These are phyloP conservation scores for Drosophila glabriapex DNA, from an alignment of 2,888 invertebrate species.

Conservation along the genomic window DNA sequence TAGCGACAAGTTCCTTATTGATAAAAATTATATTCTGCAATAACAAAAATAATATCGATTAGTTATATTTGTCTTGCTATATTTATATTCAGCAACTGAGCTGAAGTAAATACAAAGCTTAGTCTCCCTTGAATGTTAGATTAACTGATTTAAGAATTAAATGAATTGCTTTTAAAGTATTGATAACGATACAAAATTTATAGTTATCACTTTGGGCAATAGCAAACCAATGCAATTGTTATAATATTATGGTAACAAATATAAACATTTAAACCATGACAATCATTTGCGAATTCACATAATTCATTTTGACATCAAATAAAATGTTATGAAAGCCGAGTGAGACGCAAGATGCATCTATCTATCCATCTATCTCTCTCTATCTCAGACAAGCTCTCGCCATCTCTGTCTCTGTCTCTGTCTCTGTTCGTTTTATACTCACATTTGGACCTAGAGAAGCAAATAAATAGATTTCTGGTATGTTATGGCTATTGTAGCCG, in stretches of 20 bases:
- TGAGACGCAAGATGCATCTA: background rate
- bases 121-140: background rate
- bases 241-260: background rate
- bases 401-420: background rate
- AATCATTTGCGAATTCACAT: background rate
- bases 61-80: background rate
- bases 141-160: background rate
- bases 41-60: slow-evolving; percentile 24
- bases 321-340: background rate
- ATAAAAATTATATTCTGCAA: slow-evolving; percentile 92
- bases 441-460: slow-evolving; percentile 91
- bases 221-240: background rate
- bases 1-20: slow-evolving; percentile 94
- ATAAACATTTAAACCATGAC: background rate
- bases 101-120: background rate
- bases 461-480: slow-evolving; percentile 94
- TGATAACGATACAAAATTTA: background rate
- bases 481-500: slow-evolving; percentile 91
- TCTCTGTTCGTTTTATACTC: slow-evolving; percentile 80
- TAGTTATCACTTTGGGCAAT: background rate
- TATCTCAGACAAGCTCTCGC: background rate
- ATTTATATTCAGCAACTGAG: background rate
- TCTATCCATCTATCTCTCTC: background rate
- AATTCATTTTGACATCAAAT: background rate
- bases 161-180: background rate